These are phyloP conservation scores for Sphenodon punctatus DNA, from an alignment of 2,797 vertebrate genomes.

Conservation along the genomic window DNA sequence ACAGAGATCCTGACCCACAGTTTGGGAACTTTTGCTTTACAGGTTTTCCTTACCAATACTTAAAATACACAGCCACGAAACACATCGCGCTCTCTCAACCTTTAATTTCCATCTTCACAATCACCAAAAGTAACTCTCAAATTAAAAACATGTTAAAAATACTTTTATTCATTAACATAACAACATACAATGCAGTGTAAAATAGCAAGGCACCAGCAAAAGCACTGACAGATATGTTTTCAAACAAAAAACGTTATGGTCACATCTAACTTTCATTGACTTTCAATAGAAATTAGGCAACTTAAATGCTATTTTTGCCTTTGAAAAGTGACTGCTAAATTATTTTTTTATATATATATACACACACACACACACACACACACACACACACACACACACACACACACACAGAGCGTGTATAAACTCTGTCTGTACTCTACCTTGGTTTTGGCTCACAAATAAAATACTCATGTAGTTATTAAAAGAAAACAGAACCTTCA, in stretches of 20 bases:
- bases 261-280: no score
- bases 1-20: no score
- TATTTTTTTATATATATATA: no score
- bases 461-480: neutral
- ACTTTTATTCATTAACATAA: neutral
- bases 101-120: neutral
- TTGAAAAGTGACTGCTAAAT: no score
- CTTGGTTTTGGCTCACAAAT: constrained; percentile 4
- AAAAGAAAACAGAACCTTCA: neutral
- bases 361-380: no score
- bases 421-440: neutral
- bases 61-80: neutral
- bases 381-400: no score
- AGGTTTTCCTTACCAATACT: neutral
- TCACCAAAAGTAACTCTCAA: neutral
- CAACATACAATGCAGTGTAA: neutral
- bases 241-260: no score
- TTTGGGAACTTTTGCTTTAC: no score
- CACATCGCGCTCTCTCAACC: no score
- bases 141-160: neutral
- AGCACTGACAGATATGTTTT: neutral
- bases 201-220: neutral
- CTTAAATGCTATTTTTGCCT: no score
- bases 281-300: no score
- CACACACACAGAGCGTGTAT: neutral